phyloP scores from a whole-genome alignment of 2,888 invertebrate species.

The Zootermopsis nevadensis region DNA sequence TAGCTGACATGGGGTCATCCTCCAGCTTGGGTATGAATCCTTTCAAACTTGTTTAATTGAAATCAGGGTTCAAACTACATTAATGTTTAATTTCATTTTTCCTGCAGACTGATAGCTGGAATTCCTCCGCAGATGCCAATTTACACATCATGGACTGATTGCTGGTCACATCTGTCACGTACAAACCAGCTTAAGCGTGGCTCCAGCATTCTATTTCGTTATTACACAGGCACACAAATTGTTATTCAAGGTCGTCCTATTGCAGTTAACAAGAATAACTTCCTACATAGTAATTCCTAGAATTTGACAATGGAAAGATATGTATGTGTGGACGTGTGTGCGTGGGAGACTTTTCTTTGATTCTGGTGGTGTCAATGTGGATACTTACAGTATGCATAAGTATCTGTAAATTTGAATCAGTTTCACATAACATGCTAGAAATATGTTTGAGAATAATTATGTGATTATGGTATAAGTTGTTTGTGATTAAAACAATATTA shows the following conservation, averaged over 20 bases:
- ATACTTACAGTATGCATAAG: neutral
- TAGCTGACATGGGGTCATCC: too few species aligned
- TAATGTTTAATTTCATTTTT: slow-evolving; percentile 27
- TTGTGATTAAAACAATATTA: too few species aligned
- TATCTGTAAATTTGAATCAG: neutral
- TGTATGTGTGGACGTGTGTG: neutral
- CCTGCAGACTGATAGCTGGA: slow-evolving; percentile 78
- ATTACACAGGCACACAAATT: slow-evolving; percentile 69
- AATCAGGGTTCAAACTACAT: too few species aligned
- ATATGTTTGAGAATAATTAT: too few species aligned
- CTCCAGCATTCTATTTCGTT: slow-evolving; percentile 83
- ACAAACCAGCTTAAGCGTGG: slow-evolving; percentile 87
- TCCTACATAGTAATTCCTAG: slow-evolving; percentile 5
- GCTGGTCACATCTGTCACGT: slow-evolving; percentile 82
- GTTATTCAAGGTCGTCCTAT: slow-evolving; percentile 60
- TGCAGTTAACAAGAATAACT: slow-evolving; percentile 55
- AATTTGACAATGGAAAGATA: neutral
- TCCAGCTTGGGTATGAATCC: too few species aligned
- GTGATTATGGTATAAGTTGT: too few species aligned
- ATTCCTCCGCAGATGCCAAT: slow-evolving; percentile 86
- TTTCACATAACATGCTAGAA: too few species aligned
- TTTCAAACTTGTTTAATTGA: too few species aligned
- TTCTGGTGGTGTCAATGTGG: neutral
- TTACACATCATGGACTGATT: slow-evolving; percentile 82
- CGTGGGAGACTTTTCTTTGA: neutral